These are phyloP conservation scores for Teleiodes luculella DNA, from an alignment of 2,888 invertebrate genomes.

Conservation along the genomic window DNA sequence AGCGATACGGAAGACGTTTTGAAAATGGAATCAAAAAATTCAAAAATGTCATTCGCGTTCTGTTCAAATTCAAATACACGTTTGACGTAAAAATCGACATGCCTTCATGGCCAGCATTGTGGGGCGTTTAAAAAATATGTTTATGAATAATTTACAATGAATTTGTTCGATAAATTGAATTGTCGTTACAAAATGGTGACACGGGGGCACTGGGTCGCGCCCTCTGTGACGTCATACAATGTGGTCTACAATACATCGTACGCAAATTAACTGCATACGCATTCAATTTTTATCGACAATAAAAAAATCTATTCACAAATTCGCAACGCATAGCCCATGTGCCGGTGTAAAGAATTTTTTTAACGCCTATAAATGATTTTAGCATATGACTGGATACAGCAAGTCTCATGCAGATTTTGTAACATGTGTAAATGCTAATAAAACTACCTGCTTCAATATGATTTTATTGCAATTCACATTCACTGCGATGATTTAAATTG, in stretches of 20 bases:
- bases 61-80: constrained; percentile 61
- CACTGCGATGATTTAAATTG: constrained; percentile 65
- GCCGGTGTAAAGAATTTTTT: constrained; percentile 64
- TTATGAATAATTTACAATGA: constrained; percentile 56
- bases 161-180: constrained; percentile 56
- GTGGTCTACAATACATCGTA: constrained; percentile 67
- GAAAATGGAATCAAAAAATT: constrained; percentile 26
- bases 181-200: constrained; percentile 55
- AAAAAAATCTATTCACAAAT: constrained; percentile 69
- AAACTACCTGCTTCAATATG: constrained; percentile 30
- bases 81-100: constrained; percentile 50
- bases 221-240: constrained; percentile 57
- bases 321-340: constrained; percentile 61
- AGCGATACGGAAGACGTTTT: constrained; percentile 52
- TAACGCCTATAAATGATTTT: constrained; percentile 74
- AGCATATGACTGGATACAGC: constrained; percentile 62
- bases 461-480: constrained; percentile 50
- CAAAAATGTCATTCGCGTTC: constrained; percentile 43
- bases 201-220: constrained; percentile 72
- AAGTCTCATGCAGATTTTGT: constrained; percentile 56
- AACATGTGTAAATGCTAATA: constrained; percentile 67
- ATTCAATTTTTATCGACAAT: constrained; percentile 72
- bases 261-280: constrained; percentile 70
- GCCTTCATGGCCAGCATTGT: constrained; percentile 48
- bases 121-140: constrained; percentile 46